These are phyloP conservation scores for Rugalucina vietnamica DNA, from an alignment of 2,888 invertebrate species.

Conservation along the genomic window DNA sequence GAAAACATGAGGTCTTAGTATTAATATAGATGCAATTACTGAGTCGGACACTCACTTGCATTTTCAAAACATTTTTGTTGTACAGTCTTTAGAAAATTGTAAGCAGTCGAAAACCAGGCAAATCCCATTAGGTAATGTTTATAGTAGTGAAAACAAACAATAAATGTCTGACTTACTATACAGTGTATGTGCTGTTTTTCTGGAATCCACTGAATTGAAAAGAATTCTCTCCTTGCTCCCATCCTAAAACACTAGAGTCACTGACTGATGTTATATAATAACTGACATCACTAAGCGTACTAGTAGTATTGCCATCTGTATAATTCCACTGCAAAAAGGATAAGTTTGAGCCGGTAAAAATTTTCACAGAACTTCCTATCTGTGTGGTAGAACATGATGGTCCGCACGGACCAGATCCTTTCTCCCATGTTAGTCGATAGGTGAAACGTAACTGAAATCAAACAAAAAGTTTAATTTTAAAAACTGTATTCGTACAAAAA, in stretches of 20 bases:
- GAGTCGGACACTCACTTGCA: too few species aligned
- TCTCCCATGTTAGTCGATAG: conserved; percentile 59
- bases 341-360: neutral
- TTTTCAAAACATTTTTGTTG: too few species aligned
- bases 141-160: too few species aligned
- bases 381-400: conserved; percentile 30
- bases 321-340: conserved; percentile 10
- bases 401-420: conserved; percentile 60
- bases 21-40: neutral
- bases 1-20: neutral
- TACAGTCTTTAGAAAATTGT: too few species aligned
- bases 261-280: conserved; percentile 55
- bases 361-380: conserved; percentile 11
- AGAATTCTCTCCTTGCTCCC: conserved; percentile 53
- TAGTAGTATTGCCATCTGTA: neutral
- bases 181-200: neutral
- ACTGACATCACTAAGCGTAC: conserved; percentile 32
- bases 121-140: too few species aligned
- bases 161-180: conserved; percentile 46
- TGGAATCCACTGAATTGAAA: conserved; percentile 14
- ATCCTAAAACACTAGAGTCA: conserved; percentile 18
- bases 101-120: too few species aligned
- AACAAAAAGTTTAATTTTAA: too few species aligned
- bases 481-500: too few species aligned
- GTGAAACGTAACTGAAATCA: conserved; percentile 40